Base-by-base conservation (phyloP, 2,113 vertebrate genomes). In the Apaloderma vittatum region DNA sequence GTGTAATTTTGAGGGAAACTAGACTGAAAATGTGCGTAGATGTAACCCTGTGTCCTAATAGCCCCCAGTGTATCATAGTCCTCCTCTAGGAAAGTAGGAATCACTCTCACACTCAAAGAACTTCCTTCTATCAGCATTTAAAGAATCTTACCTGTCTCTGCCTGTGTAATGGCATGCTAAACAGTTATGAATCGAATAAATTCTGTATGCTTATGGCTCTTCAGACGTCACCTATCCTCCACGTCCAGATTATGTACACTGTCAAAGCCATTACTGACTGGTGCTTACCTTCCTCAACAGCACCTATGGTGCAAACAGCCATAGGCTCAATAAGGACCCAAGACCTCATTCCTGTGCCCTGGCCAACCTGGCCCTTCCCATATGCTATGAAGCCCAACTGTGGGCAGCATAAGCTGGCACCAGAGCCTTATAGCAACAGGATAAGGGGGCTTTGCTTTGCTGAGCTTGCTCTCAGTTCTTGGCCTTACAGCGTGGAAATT, bases 291-390 rank as follows among this genome's bases (percentile, higher is more conserved):
- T 84, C 49, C 17, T 59, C 15, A 43, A 51, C 40, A 48, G 51
- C 72, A 24, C 2, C 21, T 19, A 2, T 14, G 36, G 12, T 59
- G 37, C 9, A 57, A 82, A 88, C 8, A 49, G 45, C 48, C 32
- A 77, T 5, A 19, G 57, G n/a, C 36, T 66, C 62, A 34, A 3
- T 48, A 61, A 30, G 36, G 15, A 62, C 6, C 18, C 27, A 32
- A 67, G 8, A 65, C 15, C 5, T 86, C 11, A 27, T 24, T 55
- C 34, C 29, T 0, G 0, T 24, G 34, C 59, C 26, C 45, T 85
- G 34, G 11, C 45, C 29, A n/a, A 2, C 12, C 27, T 76, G 54
- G 18, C 20, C 48, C 26, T 48, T 61, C 46, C 26, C 20, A 70
- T 32, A 3, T 2, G 0, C 72, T 55, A 23, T 15, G 43, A 79